These are phyloP conservation scores for Phaetusa simplex DNA, from an alignment of 2,113 vertebrate genomes.

Conservation along the genomic window DNA sequence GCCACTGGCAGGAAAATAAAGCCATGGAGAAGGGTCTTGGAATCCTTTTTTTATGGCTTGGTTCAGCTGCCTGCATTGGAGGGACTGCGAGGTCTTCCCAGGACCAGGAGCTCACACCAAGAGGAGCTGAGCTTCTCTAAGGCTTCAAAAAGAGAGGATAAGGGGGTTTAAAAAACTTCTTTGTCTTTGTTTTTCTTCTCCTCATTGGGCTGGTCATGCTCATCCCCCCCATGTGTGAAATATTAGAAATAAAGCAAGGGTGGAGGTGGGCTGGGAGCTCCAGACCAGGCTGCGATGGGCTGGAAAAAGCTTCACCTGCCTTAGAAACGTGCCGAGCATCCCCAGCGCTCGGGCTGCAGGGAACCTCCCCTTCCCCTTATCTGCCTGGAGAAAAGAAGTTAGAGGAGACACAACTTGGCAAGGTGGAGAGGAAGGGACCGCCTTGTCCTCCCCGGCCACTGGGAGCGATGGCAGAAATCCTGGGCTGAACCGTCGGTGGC, in stretches of 20 bases:
- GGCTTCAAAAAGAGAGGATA: not conserved
- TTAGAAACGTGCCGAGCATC: not conserved
- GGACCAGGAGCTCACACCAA: not conserved
- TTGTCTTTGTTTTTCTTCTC: not conserved
- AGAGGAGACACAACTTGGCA: not conserved
- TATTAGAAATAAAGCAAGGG: not conserved
- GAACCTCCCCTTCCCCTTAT: not conserved
- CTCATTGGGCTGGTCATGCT: not conserved
- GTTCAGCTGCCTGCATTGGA: not conserved
- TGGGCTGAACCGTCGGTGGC: not conserved
- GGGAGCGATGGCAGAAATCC: not conserved
- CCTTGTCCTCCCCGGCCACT: accelerated
- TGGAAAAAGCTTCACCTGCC: not conserved
- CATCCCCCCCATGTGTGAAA: accelerated
- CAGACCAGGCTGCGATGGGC: not conserved
- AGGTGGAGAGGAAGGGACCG: not conserved
- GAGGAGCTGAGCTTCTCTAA: not conserved
- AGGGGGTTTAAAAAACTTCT: not conserved
- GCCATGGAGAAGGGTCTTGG: not conserved
- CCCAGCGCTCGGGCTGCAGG: not conserved
- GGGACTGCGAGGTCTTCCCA: not conserved
- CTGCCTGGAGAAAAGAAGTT: not conserved
- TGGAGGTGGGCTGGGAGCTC: not conserved
- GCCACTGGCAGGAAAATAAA: not conserved
- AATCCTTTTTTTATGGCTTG: not conserved